A percentile compares a stretch with the other conserved stretches of the same genome.
These are phyloP conservation scores for Ardeotis arabs DNA, from an alignment of 2,113 vertebrate genomes.

Conservation along the genomic window DNA sequence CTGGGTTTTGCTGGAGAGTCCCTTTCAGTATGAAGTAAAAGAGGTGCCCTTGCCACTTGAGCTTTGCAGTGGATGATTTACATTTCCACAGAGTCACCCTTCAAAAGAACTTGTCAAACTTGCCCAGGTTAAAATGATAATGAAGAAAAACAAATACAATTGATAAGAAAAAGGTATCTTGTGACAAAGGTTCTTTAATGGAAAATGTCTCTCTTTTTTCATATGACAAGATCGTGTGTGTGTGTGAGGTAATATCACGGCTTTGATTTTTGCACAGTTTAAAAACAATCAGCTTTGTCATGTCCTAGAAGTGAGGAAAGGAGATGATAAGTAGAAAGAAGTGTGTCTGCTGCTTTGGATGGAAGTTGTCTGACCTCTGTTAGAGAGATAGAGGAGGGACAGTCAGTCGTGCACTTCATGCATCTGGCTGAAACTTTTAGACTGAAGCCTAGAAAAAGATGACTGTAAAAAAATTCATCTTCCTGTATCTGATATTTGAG, in stretches of 20 bases:
- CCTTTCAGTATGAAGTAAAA: not conserved
- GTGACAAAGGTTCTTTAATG: not conserved
- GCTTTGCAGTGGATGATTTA: not conserved
- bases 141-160: not conserved
- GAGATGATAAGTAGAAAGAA: not conserved
- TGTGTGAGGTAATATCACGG: not conserved
- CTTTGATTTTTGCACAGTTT: not conserved
- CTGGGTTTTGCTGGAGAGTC: not conserved
- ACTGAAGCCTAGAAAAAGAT: not conserved
- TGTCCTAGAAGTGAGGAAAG: not conserved
- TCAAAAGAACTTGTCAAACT: not conserved
- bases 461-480: not conserved
- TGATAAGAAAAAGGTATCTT: not conserved
- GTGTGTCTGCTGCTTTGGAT: not conserved
- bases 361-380: not conserved
- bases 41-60: not conserved
- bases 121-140: not conserved
- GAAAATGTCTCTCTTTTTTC: not conserved
- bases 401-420: not conserved
- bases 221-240: not conserved
- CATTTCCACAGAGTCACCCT: not conserved
- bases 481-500: not conserved
- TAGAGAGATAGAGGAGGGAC: not conserved
- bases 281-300: not conserved
- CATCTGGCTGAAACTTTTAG: not conserved